phyloP scores from a whole-genome alignment of 1,140 invertebrate species.

The Meloidogyne floridensis region DNA sequence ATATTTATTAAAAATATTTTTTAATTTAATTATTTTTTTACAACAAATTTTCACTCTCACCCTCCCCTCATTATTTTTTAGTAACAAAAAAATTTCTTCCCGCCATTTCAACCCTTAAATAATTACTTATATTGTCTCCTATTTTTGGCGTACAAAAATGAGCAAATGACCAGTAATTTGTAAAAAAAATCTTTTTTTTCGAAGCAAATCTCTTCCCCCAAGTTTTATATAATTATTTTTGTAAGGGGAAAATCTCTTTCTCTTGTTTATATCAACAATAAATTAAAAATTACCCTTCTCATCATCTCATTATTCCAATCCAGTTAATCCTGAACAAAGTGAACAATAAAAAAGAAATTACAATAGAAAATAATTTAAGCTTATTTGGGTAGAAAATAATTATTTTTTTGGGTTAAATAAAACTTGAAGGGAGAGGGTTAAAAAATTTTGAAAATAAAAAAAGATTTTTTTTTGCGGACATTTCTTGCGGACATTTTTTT shows the following conservation, averaged over 20 bases:
- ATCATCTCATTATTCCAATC: constrained; percentile 11
- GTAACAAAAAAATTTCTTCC: too few relatives aligned
- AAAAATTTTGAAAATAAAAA: too few relatives aligned
- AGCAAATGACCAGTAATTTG: neutral
- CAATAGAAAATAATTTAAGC: too few relatives aligned
- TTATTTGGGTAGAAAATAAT: too few relatives aligned
- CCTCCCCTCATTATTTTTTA: too few relatives aligned
- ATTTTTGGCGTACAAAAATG: neutral
- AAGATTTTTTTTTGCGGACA: too few relatives aligned
- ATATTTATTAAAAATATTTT: neutral
- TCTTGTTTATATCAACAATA: neutral
- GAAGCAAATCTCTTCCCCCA: neutral
- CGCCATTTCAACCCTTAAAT: neutral
- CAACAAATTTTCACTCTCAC: too few relatives aligned
- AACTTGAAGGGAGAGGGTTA: too few relatives aligned
- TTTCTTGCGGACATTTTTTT: too few relatives aligned
- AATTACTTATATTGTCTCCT: neutral
- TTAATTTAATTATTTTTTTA: neutral
- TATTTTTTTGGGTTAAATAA: too few relatives aligned
- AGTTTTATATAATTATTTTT: neutral
- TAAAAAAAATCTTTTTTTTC: constrained; percentile 10
- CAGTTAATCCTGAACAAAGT: neutral
- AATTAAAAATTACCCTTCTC: neutral
- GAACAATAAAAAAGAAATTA: neutral
- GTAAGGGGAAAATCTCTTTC: neutral